phyloP scores from a whole-genome alignment of 2,113 vertebrate genomes.

The Chaetodon trifascialis region DNA sequence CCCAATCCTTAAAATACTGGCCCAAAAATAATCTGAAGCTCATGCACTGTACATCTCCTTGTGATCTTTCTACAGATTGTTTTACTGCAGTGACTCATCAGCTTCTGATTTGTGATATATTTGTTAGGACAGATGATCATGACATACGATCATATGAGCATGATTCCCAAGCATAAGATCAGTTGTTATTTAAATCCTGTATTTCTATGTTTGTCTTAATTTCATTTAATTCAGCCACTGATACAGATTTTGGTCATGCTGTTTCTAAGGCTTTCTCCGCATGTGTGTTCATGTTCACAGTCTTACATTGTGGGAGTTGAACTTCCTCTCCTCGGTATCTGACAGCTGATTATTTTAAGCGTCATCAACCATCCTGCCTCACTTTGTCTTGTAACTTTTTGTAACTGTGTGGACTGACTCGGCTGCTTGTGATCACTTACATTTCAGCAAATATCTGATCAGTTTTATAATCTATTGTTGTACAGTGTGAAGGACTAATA shows the following conservation, averaged over 20 bases:
- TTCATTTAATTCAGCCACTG: too few relatives aligned
- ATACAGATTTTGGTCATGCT: neutral
- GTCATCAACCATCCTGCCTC: neutral
- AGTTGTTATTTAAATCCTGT: neutral
- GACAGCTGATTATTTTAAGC: neutral
- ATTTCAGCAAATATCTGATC: neutral
- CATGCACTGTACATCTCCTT: neutral
- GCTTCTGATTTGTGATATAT: constrained; percentile 10
- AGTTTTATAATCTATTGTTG: neutral
- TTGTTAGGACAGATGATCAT: constrained; percentile 8
- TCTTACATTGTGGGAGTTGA: neutral
- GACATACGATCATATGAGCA: constrained; percentile 17
- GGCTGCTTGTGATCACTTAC: neutral
- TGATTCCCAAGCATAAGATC: constrained; percentile 8
- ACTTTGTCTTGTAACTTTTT: neutral
- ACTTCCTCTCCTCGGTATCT: neutral
- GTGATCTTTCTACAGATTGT: neutral
- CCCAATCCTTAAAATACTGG: neutral
- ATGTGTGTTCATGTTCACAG: neutral
- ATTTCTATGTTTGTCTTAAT: neutral
- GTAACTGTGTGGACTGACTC: neutral
- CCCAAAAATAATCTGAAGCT: neutral
- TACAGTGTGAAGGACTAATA: neutral
- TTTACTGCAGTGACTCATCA: constrained; percentile 10
- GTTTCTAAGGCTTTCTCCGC: neutral